These are phyloP conservation scores for Xyrauchen texanus DNA, from an alignment of 2,113 vertebrate species.

Conservation along the genomic window DNA sequence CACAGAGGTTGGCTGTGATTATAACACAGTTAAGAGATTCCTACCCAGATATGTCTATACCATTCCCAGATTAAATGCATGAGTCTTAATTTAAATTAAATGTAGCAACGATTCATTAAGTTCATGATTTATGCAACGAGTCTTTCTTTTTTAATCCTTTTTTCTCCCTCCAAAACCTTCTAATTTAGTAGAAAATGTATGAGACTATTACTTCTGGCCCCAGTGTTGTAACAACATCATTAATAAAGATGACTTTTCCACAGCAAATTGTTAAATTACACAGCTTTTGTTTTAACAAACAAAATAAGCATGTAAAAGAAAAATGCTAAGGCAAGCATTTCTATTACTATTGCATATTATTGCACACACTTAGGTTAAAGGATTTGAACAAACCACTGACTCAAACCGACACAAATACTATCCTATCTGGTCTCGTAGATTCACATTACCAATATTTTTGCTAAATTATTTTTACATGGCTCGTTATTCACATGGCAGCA, in stretches of 20 bases:
- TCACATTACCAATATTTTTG: too few relatives aligned
- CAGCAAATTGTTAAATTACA: slow-evolving; percentile 6
- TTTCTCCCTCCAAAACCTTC: slow-evolving; percentile 10
- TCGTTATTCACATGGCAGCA: too few relatives aligned
- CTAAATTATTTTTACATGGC: too few relatives aligned
- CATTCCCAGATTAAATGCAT: neutral
- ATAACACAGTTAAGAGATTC: slow-evolving; percentile 3
- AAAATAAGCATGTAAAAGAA: neutral
- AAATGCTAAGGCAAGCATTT: neutral
- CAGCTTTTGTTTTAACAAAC: slow-evolving; percentile 15
- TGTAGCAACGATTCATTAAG: slow-evolving; percentile 31
- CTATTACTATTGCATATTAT: neutral
- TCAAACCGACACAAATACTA: too few relatives aligned
- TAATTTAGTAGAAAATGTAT: slow-evolving; percentile 18
- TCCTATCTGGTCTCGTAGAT: too few relatives aligned
- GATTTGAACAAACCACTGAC: too few relatives aligned
- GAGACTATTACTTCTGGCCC: slow-evolving; percentile 14
- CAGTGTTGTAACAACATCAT: slow-evolving; percentile 33
- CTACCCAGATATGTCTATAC: neutral
- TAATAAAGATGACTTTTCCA: slow-evolving; percentile 25
- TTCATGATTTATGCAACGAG: slow-evolving; percentile 29
- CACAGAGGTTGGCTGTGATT: slow-evolving; percentile 1
- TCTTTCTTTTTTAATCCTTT: neutral
- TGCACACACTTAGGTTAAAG: too few relatives aligned
- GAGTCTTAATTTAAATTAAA: slow-evolving; percentile 24